Percentiles rank a stretch among this genome's conserved stretches.
Evolutionary conservation across 37 sponge, comb jelly and placozoan species (phyloP).

Genomic region (Spongia lamella): DNA sequence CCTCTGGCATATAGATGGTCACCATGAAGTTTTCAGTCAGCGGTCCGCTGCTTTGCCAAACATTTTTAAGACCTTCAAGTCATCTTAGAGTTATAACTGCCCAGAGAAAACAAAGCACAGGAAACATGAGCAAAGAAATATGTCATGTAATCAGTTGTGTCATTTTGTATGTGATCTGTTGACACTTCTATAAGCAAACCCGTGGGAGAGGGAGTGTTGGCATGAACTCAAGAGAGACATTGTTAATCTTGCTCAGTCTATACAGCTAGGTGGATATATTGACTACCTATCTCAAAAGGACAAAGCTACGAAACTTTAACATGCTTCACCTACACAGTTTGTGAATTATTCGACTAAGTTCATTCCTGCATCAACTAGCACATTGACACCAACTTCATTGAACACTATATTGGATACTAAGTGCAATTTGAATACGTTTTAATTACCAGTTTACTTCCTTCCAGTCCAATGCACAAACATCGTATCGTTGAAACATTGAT

Average conservation of each 20-base stretch:
- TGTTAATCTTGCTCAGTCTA: slow-evolving; percentile 3
- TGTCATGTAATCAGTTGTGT: too few species aligned
- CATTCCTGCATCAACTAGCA: slow-evolving; percentile 10
- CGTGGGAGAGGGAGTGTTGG: slow-evolving; percentile 13
- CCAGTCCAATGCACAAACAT: too few species aligned
- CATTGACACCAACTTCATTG: slow-evolving; percentile 2
- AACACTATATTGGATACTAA: not conserved
- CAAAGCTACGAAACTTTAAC: not conserved
- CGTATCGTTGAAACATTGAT: too few species aligned
- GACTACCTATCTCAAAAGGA: not conserved
- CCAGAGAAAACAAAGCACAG: slow-evolving; percentile 17
- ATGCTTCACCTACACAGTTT: slow-evolving; percentile 11
- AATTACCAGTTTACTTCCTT: slow-evolving; percentile 5
- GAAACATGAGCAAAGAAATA: not conserved
- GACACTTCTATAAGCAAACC: slow-evolving; percentile 3
- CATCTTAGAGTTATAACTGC: slow-evolving; percentile 4
- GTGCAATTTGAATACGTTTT: not conserved
- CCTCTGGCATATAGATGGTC: slow-evolving; percentile 1
- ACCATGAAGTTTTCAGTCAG: not conserved
- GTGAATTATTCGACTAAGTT: not conserved
- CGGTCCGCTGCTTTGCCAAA: not conserved
- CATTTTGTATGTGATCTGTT: slow-evolving; percentile 9
- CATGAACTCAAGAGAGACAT: not conserved
- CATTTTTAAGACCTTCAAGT: not conserved
- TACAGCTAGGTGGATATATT: not conserved